A percentile compares a stretch with the other conserved stretches of the same genome.
These are phyloP conservation scores for Pluvianellus socialis DNA, from an alignment of 2,113 vertebrate species.

Conservation along the genomic window DNA sequence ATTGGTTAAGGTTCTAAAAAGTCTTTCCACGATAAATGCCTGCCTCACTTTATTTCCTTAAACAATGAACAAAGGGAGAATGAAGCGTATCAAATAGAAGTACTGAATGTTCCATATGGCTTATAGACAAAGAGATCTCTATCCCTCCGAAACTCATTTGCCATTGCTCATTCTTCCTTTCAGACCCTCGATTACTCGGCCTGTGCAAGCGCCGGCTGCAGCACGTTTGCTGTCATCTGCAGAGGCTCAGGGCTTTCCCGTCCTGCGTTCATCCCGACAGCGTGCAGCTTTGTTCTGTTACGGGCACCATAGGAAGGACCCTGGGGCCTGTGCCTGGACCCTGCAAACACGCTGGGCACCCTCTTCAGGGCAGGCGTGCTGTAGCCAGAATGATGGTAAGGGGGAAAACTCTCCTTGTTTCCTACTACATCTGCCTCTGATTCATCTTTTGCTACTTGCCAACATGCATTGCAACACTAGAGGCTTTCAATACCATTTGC, in stretches of 20 bases:
- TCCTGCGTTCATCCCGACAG: neutral
- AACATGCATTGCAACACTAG: neutral
- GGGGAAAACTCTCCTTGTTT: neutral
- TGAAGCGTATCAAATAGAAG: neutral
- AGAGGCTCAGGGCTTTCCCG: neutral
- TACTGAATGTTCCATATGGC: neutral
- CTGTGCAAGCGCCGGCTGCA: fast-evolving
- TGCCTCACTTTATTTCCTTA: neutral
- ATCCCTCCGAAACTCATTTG: neutral
- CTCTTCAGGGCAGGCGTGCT: neutral
- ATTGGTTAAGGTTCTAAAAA: neutral
- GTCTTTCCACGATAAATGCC: neutral
- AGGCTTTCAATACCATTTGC: neutral
- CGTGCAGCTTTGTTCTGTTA: neutral
- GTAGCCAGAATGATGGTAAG: neutral
- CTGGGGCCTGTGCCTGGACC: neutral
- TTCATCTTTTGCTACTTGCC: neutral
- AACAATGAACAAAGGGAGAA: neutral
- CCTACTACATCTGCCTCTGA: neutral
- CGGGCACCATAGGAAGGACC: fast-evolving
- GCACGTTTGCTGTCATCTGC: fast-evolving
- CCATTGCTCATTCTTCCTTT: neutral
- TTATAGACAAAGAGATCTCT: neutral
- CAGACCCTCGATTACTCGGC: neutral
- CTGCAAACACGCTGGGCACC: neutral